phyloP scores from a whole-genome alignment of 2,113 vertebrate genomes.

The Aleadryas rufinucha region DNA sequence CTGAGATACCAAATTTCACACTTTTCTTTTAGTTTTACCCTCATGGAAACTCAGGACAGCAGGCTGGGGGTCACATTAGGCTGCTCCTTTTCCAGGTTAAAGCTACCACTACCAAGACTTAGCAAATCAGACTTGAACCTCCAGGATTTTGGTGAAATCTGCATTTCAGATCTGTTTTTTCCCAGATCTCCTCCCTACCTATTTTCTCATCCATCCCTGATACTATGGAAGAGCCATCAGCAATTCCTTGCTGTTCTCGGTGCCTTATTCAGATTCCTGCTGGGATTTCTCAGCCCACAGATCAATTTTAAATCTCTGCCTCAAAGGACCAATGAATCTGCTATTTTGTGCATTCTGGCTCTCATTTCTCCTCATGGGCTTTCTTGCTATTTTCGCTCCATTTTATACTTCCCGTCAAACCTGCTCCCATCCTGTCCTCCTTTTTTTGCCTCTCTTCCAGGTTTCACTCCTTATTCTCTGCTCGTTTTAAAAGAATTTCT shows the following conservation, averaged over 20 bases:
- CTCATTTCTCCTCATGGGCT: neutral
- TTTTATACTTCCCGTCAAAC: neutral
- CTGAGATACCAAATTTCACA: neutral
- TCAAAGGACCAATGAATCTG: neutral
- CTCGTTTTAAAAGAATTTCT: neutral
- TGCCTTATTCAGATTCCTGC: neutral
- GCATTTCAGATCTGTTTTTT: neutral
- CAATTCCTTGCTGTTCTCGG: neutral
- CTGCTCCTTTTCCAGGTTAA: neutral
- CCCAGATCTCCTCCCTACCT: neutral
- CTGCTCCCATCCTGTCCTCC: neutral
- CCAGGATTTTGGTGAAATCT: neutral
- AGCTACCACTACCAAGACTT: neutral
- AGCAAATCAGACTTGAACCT: neutral
- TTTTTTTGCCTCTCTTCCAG: neutral
- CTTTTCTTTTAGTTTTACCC: neutral
- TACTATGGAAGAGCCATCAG: neutral
- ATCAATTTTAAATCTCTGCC: neutral
- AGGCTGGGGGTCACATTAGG: neutral
- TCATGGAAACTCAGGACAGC: neutral
- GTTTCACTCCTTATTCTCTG: neutral
- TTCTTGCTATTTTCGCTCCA: neutral
- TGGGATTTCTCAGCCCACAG: neutral
- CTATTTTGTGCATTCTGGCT: neutral
- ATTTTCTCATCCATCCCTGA: neutral